Conservation (phyloP, 2,888 invertebrate species). For the Serrognathus titanus region DNA sequence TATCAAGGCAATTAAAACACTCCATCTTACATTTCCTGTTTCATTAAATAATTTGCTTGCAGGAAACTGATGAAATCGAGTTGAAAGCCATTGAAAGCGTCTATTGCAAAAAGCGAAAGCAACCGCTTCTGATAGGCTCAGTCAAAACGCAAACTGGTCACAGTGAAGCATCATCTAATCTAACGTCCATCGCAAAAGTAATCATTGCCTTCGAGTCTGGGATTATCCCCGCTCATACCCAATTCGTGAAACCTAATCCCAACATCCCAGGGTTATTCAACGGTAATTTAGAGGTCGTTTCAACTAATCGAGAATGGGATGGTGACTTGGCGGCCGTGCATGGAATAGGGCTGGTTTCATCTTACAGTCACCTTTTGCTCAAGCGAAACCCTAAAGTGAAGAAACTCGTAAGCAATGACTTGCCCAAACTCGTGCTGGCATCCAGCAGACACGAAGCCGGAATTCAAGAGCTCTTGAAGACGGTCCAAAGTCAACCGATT, state of each 20-base stretch:
- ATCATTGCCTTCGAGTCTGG: conserved; percentile 89
- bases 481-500: conserved; percentile 51
- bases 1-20: conserved; percentile 51
- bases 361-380: conserved; percentile 87
- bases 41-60: conserved; percentile 10
- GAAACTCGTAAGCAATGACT: conserved; percentile 55
- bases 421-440: conserved; percentile 67
- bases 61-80: conserved; percentile 63
- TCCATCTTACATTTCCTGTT: neutral
- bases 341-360: conserved; percentile 97
- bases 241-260: conserved; percentile 82
- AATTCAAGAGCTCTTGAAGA: conserved; percentile 61
- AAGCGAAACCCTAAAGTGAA: conserved; percentile 70
- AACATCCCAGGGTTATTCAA: conserved; percentile 84
- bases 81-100: conserved; percentile 86
- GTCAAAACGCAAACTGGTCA: conserved; percentile 98
- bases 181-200: conserved; percentile 86
- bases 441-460: conserved; percentile 86
- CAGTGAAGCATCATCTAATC: conserved; percentile 85
- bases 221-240: conserved; percentile 84
- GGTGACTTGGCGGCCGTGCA: conserved; percentile 89
- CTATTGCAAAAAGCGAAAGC: conserved; percentile 76
- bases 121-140: conserved; percentile 86
- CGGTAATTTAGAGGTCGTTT: conserved; percentile 75
- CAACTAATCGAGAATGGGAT: conserved; percentile 75